phyloP scores from a whole-genome alignment of 2,113 vertebrate genomes.

The Sander vitreus region DNA sequence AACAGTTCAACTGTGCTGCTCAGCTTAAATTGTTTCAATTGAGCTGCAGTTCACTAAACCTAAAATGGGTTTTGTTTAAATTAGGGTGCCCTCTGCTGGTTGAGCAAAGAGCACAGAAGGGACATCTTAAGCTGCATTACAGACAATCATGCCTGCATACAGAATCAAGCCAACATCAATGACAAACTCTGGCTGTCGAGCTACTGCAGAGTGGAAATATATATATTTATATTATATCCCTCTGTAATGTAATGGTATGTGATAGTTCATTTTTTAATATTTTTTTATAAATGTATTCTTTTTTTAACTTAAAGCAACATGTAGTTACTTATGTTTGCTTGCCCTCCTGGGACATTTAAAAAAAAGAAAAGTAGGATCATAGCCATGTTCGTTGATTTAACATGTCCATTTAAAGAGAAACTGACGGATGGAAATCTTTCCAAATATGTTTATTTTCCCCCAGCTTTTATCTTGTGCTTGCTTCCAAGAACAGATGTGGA shows the following conservation, averaged over 20 bases:
- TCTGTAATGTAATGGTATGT: neutral
- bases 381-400: neutral
- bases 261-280: neutral
- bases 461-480: neutral
- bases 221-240: too few species aligned
- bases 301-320: neutral
- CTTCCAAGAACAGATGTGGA: conserved; percentile 8
- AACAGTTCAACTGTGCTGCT: neutral
- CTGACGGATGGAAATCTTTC: neutral
- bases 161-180: neutral
- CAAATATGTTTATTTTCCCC: neutral
- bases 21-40: conserved; percentile 8
- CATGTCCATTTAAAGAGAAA: neutral
- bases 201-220: neutral
- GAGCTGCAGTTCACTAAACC: neutral
- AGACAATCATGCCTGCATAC: neutral
- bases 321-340: neutral
- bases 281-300: neutral
- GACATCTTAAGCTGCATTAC: neutral
- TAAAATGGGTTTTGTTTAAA: conserved; percentile 37
- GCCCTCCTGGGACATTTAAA: neutral
- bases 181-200: too few species aligned
- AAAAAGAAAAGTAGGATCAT: neutral
- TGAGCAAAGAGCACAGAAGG: neutral
- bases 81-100: conserved; percentile 70